Conservation (phyloP, 2,888 invertebrate species). For the Plagiodera versicolora region DNA sequence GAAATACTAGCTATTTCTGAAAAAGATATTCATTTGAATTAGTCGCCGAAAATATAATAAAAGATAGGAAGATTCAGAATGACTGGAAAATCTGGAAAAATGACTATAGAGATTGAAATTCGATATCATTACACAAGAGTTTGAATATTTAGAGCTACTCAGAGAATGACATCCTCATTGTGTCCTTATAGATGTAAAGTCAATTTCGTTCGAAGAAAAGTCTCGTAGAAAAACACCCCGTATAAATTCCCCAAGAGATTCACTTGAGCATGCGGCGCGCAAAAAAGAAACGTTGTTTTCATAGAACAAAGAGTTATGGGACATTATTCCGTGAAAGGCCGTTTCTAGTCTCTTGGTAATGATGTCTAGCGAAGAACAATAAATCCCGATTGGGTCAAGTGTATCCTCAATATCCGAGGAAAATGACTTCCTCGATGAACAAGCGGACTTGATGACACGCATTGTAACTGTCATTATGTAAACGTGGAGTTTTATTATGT, state of each 20-base stretch:
- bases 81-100: no score
- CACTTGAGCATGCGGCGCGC: not conserved
- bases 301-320: slow-evolving; percentile 25
- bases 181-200: no score
- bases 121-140: no score
- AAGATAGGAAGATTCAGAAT: no score
- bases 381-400: slow-evolving; percentile 49
- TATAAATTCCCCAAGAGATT: no score
- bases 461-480: slow-evolving; percentile 55
- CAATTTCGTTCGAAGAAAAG: not conserved
- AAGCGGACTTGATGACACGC: slow-evolving; percentile 53
- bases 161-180: no score
- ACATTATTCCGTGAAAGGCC: slow-evolving; percentile 28
- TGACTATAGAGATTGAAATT: no score
- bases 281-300: slow-evolving; percentile 28
- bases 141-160: no score
- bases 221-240: not conserved
- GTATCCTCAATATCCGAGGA: slow-evolving; percentile 48
- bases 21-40: no score
- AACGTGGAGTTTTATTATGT: slow-evolving; percentile 52
- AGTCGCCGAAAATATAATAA: no score
- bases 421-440: slow-evolving; percentile 55
- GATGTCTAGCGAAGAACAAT: slow-evolving; percentile 42
- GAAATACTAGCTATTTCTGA: no score
- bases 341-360: slow-evolving; percentile 34